Percentiles rank a stretch among this genome's conserved stretches.
phyloP scores from a whole-genome alignment of 2,113 vertebrate genomes.

The Tupaia chinensis region DNA sequence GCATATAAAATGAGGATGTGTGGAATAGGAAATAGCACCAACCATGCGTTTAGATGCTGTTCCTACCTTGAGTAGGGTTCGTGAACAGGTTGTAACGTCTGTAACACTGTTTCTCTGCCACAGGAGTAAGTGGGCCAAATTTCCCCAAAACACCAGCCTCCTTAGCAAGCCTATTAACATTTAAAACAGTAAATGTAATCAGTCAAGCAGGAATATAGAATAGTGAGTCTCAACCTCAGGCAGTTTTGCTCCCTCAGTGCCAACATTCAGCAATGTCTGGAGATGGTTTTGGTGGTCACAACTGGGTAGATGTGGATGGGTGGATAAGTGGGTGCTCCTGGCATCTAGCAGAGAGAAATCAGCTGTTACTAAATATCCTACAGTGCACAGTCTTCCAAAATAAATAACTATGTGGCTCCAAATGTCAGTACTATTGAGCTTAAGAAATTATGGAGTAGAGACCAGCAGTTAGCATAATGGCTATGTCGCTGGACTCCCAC shows the following conservation, averaged over 20 bases:
- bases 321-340: neutral
- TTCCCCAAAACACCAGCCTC: conserved; percentile 10
- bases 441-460: neutral
- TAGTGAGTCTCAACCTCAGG: neutral
- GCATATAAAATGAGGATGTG: neutral
- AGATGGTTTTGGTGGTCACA: neutral
- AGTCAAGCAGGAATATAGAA: neutral
- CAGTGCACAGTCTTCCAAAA: neutral
- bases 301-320: neutral
- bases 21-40: neutral
- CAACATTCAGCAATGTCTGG: neutral
- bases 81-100: neutral
- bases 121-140: neutral
- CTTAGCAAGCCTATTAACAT: neutral
- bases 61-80: neutral
- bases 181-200: neutral
- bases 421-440: neutral
- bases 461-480: too few species aligned
- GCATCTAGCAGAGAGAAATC: neutral
- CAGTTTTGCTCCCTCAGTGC: neutral
- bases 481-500: too few species aligned
- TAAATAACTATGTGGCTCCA: neutral
- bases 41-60: neutral
- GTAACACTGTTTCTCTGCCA: conserved; percentile 9
- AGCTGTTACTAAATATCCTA: too few species aligned